Percentiles rank a stretch among this genome's conserved stretches.
Evolutionary conservation across 1,140 invertebrate species (phyloP).

Genomic region (Megalopta genalis): DNA sequence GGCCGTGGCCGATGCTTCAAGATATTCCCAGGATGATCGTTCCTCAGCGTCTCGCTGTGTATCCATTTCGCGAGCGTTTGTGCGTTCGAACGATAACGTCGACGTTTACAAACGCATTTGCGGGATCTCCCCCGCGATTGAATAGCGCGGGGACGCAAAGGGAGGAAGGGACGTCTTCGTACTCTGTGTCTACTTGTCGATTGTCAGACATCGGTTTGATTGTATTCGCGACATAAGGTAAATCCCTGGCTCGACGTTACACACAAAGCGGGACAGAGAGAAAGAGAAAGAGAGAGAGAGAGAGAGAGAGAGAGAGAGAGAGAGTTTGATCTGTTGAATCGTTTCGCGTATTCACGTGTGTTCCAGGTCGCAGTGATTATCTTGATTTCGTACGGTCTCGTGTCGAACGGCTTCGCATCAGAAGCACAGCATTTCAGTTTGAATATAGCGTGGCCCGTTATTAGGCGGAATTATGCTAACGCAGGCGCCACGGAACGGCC

Average conservation of each 20-base stretch:
- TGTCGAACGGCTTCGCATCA: constrained; percentile 1
- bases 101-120: constrained; percentile 19
- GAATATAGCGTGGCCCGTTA: background rate
- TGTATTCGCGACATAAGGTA: constrained; percentile 13
- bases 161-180: constrained; percentile 6
- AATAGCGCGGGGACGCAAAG: background rate
- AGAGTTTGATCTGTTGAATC: background rate
- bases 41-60: background rate
- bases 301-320: too few species aligned
- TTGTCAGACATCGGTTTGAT: constrained; percentile 13
- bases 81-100: constrained; percentile 3
- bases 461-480: constrained; percentile 9
- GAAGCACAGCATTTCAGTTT: background rate
- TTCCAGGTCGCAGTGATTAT: background rate
- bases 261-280: too few species aligned
- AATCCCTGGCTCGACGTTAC: background rate
- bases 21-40: background rate
- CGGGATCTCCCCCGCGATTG: background rate
- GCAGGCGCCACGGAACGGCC: background rate
- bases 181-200: constrained; percentile 14
- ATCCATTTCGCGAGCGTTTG: background rate
- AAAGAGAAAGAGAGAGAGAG: too few species aligned
- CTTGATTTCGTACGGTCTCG: background rate
- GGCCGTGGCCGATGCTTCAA: background rate
- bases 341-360: background rate